Evolutionary conservation across 2,797 vertebrate genomes (phyloP).

Genomic region (Lagocephalus sceleratus): DNA sequence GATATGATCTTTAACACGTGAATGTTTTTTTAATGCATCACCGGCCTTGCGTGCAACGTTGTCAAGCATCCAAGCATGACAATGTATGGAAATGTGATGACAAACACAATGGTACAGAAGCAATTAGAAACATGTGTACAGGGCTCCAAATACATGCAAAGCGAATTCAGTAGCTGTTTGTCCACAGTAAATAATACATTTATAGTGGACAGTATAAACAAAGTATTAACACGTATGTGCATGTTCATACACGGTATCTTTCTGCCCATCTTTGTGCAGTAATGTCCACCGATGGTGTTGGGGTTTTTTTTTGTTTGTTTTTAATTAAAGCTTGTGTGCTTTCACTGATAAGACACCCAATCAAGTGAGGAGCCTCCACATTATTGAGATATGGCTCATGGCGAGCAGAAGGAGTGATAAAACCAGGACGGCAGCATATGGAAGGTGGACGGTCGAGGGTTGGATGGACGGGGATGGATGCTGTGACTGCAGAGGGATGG

Average conservation of each 20-base stretch:
- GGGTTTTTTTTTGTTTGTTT: conserved; percentile 31
- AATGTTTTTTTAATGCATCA: conserved; percentile 8
- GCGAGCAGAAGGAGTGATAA: conserved; percentile 7
- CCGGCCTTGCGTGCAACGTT: conserved; percentile 8
- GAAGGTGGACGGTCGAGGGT: conserved; percentile 11
- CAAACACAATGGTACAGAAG: conserved; percentile 20
- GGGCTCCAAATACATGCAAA: conserved; percentile 6
- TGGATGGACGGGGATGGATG: conserved; percentile 3
- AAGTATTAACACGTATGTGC: neutral
- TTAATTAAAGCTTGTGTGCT: conserved; percentile 66
- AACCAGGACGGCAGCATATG: conserved; percentile 31
- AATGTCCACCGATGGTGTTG: conserved; percentile 49
- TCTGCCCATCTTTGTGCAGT: conserved; percentile 45
- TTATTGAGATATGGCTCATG: conserved; percentile 41
- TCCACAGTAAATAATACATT: conserved; percentile 3
- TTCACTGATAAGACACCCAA: conserved; percentile 55
- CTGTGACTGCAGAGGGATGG: neutral
- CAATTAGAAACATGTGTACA: conserved; percentile 42
- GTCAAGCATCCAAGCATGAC: conserved; percentile 12
- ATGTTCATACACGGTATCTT: conserved; percentile 20
- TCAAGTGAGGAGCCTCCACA: conserved; percentile 51
- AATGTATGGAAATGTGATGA: conserved; percentile 30
- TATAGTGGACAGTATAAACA: neutral
- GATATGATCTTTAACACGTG: neutral
- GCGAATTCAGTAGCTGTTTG: conserved; percentile 1